Evolutionary conservation across 2,113 vertebrate species (phyloP), one percentile per base, ranked within the genome.

Genomic region (Nothobranchius kuhntae): DNA sequence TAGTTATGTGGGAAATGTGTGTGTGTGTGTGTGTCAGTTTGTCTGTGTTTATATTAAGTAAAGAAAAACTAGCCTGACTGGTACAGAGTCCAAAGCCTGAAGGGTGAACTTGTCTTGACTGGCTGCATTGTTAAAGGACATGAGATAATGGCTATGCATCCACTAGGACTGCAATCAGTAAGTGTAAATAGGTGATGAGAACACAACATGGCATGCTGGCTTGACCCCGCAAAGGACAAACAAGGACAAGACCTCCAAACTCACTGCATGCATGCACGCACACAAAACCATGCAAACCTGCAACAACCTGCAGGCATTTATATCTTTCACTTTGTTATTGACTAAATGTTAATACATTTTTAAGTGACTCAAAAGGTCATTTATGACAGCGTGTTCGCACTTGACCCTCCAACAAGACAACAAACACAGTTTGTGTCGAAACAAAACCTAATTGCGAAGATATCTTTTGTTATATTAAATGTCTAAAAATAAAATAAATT

Each of bases 21-120:
- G 53, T 44, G 51, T 17, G 56, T 26, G 30, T 62, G 69, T 65
- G 17, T 73, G 57, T 53, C 55, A 55, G 65, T 81, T 86, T 82
- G 83, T 83, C 84, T 70, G 59, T 82, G 74, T 86, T 86, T 84
- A 82, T 85, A 89, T 74, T 68, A 75, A 74, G 73, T 65, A 56
- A 77, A 83, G 74, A 71, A 77, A 85, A 91, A 89, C 81, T 58
- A 82, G 83, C 78, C 75, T 67, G 76, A 91, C 78, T 55, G 85
- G 88, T 88, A 87, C 83, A 90, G 82, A 91, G 88, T 93, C 84
- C 84, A 86, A 77, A 78, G 67, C 51, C 80, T 46, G 35, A 5
- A 67, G 77, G 61, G 38, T 72, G 58, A 80, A 75, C 89, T 62
- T 81, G 90, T 85, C 82, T 62, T 66, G 58, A 90, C 90, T 78